phyloP scores from a whole-genome alignment of 2,797 vertebrate species.

The Masticophis lateralis region DNA sequence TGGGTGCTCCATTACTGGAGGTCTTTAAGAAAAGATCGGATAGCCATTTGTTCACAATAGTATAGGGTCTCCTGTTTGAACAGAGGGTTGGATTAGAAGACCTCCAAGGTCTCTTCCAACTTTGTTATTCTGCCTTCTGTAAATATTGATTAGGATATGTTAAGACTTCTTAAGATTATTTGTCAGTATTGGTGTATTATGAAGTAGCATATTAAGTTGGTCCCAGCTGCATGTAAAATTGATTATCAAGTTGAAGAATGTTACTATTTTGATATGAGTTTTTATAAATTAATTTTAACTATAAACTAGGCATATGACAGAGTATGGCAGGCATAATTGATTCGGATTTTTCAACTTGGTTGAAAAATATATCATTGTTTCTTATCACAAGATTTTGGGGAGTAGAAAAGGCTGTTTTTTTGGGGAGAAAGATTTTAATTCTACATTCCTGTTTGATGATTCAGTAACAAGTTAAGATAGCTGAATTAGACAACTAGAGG shows the following conservation, averaged over 20 bases:
- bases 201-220: neutral
- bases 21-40: neutral
- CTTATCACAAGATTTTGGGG: neutral
- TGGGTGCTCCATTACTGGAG: neutral
- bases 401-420: neutral
- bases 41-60: neutral
- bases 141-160: neutral
- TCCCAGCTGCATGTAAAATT: neutral
- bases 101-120: accelerated
- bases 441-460: neutral
- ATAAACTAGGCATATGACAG: neutral
- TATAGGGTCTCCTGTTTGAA: neutral
- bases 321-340: neutral
- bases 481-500: neutral
- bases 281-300: neutral
- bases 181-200: neutral
- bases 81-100: neutral
- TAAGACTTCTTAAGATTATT: neutral
- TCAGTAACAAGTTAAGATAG: neutral
- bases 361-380: neutral
- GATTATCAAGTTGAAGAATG: neutral
- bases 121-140: neutral
- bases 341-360: neutral
- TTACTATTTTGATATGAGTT: neutral
- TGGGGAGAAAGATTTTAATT: neutral